Percentiles rank a stretch among this genome's conserved stretches.
phyloP scores from a whole-genome alignment of 2,113 vertebrate species.

The Suncus etruscus region DNA sequence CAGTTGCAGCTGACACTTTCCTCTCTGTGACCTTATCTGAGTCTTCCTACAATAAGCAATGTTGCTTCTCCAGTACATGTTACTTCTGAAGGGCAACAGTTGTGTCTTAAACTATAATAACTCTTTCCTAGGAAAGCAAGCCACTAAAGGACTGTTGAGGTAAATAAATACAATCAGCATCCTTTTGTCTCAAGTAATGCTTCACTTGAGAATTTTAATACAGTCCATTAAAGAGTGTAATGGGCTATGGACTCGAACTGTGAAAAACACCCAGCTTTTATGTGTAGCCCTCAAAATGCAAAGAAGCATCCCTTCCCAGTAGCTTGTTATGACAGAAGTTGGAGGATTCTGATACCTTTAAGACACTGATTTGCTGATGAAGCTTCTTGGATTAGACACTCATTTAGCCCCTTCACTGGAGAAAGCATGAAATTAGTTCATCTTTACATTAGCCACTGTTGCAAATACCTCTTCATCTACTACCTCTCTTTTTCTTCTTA shows the following conservation, averaged over 20 bases:
- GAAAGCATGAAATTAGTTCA: background rate
- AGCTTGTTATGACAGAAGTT: background rate
- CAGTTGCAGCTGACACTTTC: background rate
- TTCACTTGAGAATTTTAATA: slow-evolving; percentile 49
- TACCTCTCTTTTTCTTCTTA: background rate
- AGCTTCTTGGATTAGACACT: background rate
- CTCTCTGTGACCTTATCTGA: background rate
- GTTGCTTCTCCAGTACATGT: background rate
- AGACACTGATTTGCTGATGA: slow-evolving; percentile 17
- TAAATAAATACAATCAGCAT: slow-evolving; percentile 36
- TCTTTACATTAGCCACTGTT: background rate
- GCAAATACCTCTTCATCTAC: background rate
- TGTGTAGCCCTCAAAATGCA: slow-evolving; percentile 26
- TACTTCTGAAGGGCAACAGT: background rate
- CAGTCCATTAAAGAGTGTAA: slow-evolving; percentile 52
- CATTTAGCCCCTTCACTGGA: background rate
- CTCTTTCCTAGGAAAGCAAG: background rate
- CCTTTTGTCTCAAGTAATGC: slow-evolving; percentile 28
- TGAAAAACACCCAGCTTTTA: slow-evolving; percentile 51
- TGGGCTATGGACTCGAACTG: background rate
- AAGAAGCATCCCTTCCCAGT: slow-evolving; percentile 13
- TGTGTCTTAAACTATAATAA: background rate
- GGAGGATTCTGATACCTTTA: background rate
- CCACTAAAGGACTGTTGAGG: background rate
- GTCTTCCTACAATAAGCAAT: background rate